Base-by-base conservation (phyloP, 1,140 invertebrate species). In the Pollicipes pollicipes region DNA sequence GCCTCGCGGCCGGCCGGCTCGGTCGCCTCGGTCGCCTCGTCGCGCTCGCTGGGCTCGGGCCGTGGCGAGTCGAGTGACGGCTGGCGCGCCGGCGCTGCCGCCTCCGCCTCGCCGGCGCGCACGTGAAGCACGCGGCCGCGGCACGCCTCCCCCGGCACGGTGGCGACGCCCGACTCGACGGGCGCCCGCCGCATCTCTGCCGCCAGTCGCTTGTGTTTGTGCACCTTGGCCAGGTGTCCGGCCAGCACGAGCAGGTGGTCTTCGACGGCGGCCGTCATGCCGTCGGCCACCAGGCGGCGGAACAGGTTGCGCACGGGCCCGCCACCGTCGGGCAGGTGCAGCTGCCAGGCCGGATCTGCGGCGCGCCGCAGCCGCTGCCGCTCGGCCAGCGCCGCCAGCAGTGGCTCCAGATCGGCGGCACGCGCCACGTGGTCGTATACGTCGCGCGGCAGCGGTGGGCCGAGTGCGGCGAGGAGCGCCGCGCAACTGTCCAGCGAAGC, bases 231-330 rank as follows among this genome's bases (percentile, higher is more conserved):
- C 29, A 94, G 81, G 77, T 91, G 89, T 0, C 88, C 85, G 74
- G 87, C 86, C 89, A 95, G 90, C 0, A 87, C 85, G 28, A 93
- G 75, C 10, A 93, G 78, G 73, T 93, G 88, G 74, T 91, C 86
- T 78, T 95, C 92, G 32, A 90, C 86, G 16, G 82, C 81, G 72
- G 92, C 90, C 0, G 86, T 90, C 84, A 95, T 87, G 30, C 90
- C 88, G 80, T 93, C 89, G 0, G 89, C 91, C 69, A 83, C 85
- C 24, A 96, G 78, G 72, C 93, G 85, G 70, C 88, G 84, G 73
- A 93, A 91, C 58, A 94, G 81, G 87, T 88, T 58, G 21, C 45
- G 45, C 45, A 21, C 45, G 13, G 45, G 13, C 10, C 2, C 45
- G 45, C 45, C 45, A 21, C 45, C 24, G 45, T 58, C 45, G 45